Conservation (phyloP, 2,888 invertebrate species). For the Chaetogeoica ovagalla region DNA sequence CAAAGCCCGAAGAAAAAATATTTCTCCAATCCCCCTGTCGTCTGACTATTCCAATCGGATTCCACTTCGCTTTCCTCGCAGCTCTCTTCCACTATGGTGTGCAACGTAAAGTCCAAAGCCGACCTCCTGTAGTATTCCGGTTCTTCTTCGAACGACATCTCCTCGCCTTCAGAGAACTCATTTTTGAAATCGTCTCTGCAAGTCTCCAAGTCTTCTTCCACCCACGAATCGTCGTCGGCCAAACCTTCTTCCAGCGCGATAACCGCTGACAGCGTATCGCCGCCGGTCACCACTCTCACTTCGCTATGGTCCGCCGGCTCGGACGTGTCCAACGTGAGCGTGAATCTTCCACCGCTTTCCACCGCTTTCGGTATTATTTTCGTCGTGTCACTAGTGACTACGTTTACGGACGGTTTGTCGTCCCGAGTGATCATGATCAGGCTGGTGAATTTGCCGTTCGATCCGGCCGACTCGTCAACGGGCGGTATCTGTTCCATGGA, state of each 20-base stretch:
- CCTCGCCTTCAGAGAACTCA: slow-evolving; percentile 62
- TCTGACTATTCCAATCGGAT: slow-evolving; percentile 67
- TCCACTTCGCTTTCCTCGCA: slow-evolving; percentile 91
- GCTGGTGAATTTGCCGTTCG: slow-evolving; percentile 70
- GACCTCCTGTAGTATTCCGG: slow-evolving; percentile 78
- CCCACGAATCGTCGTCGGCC: slow-evolving; percentile 90
- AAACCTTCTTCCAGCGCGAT: slow-evolving; percentile 81
- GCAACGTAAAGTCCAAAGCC: slow-evolving; percentile 84
- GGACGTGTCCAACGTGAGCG: slow-evolving; percentile 54
- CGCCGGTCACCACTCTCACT: slow-evolving; percentile 67
- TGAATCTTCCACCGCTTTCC: slow-evolving; percentile 41
- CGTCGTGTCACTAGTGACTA: slow-evolving; percentile 76
- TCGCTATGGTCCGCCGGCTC: slow-evolving; percentile 55
- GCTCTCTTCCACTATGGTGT: slow-evolving; percentile 91
- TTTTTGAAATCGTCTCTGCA: slow-evolving; percentile 59
- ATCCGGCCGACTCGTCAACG: slow-evolving; percentile 54
- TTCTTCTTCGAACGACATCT: slow-evolving; percentile 68
- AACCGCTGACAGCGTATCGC: slow-evolving; percentile 71
- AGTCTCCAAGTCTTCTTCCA: slow-evolving; percentile 82
- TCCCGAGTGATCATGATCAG: slow-evolving; percentile 88
- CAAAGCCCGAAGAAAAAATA: slow-evolving; percentile 87
- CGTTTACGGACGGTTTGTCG: slow-evolving; percentile 64
- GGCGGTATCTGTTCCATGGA: slow-evolving; percentile 57
- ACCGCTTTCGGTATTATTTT: slow-evolving; percentile 63
- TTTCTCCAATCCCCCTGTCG: slow-evolving; percentile 75